These are phyloP conservation scores for Xiphorhynchus erythropygius DNA, from an alignment of 2,797 vertebrate genomes.

Conservation along the genomic window DNA sequence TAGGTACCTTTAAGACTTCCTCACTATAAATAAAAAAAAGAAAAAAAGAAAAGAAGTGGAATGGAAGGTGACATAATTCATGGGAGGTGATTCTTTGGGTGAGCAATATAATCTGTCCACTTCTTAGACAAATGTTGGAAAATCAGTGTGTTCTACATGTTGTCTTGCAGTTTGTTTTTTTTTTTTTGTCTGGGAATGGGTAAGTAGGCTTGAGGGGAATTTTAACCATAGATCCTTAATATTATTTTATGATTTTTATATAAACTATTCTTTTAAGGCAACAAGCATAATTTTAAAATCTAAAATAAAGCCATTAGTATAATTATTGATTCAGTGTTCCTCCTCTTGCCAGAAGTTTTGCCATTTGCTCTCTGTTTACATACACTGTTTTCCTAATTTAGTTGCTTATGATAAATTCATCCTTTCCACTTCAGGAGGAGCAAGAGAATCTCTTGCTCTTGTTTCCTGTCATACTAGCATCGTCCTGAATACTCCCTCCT, in stretches of 20 bases:
- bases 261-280: neutral
- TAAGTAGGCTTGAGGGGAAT: neutral
- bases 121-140: constrained; percentile 5
- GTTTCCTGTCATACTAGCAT: neutral
- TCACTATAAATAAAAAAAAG: neutral
- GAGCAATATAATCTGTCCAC: neutral
- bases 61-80: neutral
- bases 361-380: neutral
- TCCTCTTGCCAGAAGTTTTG: neutral
- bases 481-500: neutral
- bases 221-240: neutral
- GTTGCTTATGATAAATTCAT: constrained; percentile 1
- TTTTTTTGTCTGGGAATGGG: neutral
- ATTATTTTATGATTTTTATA: neutral
- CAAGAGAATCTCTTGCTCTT: neutral
- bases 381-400: neutral
- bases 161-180: neutral
- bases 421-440: constrained; percentile 24
- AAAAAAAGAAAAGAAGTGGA: neutral
- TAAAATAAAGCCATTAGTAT: neutral
- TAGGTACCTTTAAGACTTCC: neutral
- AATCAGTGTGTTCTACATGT: neutral
- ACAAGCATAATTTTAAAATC: neutral
- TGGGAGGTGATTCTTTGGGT: neutral
- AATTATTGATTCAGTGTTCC: neutral